phyloP scores from a whole-genome alignment of 2,113 vertebrate genomes.

The Noctilio leporinus region DNA sequence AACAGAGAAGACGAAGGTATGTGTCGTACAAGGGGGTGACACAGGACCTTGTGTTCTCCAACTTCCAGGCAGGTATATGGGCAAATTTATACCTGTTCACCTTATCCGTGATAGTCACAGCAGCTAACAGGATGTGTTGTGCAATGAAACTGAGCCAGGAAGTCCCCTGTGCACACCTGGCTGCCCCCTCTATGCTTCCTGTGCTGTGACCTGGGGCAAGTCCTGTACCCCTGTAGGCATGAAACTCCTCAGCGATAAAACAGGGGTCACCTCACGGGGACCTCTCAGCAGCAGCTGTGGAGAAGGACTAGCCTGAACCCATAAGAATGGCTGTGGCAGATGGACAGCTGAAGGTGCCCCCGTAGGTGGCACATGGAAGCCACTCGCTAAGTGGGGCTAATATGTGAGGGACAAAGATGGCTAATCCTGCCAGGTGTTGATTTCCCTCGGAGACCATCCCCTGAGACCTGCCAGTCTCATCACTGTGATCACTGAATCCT shows the following conservation, averaged over 20 bases:
- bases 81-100: accelerated
- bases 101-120: background rate
- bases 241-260: background rate
- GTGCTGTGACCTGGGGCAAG: background rate
- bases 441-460: background rate
- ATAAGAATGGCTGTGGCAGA: accelerated
- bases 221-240: background rate
- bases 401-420: background rate
- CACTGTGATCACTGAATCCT: background rate
- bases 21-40: accelerated
- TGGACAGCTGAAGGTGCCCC: accelerated
- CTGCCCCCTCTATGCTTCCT: background rate
- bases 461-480: background rate
- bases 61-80: background rate
- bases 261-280: accelerated
- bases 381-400: background rate
- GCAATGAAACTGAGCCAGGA: background rate
- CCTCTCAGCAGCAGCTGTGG: accelerated
- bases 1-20: accelerated
- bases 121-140: accelerated
- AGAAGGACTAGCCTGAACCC: accelerated
- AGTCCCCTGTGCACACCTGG: background rate
- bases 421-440: background rate
- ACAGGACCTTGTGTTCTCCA: accelerated
- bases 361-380: accelerated